Evolutionary conservation across 2,113 vertebrate species (phyloP).

Genomic region (Gambusia holbrooki): DNA sequence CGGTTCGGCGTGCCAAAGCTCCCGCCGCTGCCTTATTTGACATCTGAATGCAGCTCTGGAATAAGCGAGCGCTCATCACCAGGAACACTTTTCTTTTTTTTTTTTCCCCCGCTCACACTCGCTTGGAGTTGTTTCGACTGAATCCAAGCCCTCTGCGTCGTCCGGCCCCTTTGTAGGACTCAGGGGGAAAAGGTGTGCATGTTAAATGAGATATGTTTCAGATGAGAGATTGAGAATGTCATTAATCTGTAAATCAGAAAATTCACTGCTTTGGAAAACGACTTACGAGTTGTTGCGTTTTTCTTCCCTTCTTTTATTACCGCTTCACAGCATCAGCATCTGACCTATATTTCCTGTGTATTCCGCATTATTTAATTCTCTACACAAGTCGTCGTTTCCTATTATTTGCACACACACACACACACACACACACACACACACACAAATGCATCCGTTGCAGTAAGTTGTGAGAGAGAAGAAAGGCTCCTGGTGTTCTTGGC

Average conservation of each 20-base stretch:
- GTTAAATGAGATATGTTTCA: neutral
- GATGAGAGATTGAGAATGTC: neutral
- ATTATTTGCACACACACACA: slow-evolving; percentile 18
- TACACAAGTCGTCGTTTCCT: slow-evolving; percentile 22
- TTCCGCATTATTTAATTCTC: slow-evolving; percentile 6
- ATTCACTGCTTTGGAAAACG: neutral
- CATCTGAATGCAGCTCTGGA: slow-evolving; percentile 54
- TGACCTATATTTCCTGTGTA: neutral
- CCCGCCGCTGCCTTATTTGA: slow-evolving; percentile 30
- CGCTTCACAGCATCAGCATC: too few species aligned
- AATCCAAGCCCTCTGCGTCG: slow-evolving; percentile 17
- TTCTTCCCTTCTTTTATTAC: neutral
- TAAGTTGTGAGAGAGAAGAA: slow-evolving; percentile 35
- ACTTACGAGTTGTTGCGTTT: neutral
- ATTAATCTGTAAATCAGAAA: slow-evolving; percentile 1
- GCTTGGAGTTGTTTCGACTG: slow-evolving; percentile 37
- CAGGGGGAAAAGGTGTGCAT: neutral
- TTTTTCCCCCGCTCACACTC: neutral
- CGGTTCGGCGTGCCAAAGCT: slow-evolving; percentile 43
- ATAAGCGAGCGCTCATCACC: slow-evolving; percentile 40
- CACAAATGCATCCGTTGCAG: neutral
- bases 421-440: neutral
- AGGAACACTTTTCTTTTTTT: slow-evolving; percentile 46
- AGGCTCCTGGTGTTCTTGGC: slow-evolving; percentile 10
- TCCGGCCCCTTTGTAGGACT: slow-evolving; percentile 15